Conservation (phyloP, 1,140 invertebrate genomes). For the Pachyrhynchus sulphureomaculatus region DNA sequence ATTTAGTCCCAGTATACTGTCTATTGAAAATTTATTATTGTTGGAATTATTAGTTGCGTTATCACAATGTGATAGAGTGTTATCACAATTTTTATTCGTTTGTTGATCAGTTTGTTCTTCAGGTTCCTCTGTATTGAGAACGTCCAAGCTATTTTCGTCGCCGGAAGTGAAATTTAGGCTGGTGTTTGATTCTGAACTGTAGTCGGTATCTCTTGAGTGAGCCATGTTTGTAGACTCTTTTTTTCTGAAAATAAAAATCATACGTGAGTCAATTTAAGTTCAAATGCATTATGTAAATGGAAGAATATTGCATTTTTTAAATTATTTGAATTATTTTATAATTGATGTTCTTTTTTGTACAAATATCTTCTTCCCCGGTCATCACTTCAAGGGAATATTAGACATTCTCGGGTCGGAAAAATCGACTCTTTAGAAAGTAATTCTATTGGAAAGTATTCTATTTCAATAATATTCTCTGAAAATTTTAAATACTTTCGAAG, state of each 20-base stretch:
- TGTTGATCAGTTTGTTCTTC: background rate
- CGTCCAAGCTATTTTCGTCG: conserved; percentile 31
- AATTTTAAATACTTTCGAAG: too few species aligned
- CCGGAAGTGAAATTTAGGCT: conserved; percentile 27
- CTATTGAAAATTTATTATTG: conserved; percentile 49
- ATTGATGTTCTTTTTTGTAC: too few species aligned
- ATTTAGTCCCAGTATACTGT: conserved; percentile 45
- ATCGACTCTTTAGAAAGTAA: too few species aligned
- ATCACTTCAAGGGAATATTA: too few species aligned
- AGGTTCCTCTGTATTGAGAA: conserved; percentile 12
- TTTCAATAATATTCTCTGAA: too few species aligned
- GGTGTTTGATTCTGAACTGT: conserved; percentile 13
- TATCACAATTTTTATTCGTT: conserved; percentile 21
- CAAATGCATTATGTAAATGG: too few species aligned
- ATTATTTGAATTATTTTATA: too few species aligned
- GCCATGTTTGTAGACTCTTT: conserved; percentile 12
- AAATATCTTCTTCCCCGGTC: too few species aligned
- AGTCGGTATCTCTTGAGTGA: conserved; percentile 6
- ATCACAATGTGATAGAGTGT: conserved; percentile 28
- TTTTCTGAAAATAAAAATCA: conserved; percentile 3
- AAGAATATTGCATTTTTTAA: too few species aligned
- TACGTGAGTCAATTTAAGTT: background rate
- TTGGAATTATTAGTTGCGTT: conserved; percentile 28
- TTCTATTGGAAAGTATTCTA: too few species aligned
- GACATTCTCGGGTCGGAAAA: too few species aligned